These are phyloP conservation scores for Theretra japonica DNA, from an alignment of 2,888 invertebrate genomes.

Conservation along the genomic window DNA sequence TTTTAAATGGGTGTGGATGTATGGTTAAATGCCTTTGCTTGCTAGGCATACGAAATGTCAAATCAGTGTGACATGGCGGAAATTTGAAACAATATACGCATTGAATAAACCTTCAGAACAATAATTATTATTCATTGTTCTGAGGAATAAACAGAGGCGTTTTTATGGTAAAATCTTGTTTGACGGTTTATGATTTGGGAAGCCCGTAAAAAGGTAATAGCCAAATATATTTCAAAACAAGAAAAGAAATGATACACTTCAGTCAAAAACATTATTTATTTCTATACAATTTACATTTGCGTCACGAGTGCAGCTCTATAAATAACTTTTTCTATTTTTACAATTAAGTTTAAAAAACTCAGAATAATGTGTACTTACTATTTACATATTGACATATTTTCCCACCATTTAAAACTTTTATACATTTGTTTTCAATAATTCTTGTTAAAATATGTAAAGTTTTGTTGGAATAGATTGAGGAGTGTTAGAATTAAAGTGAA, in stretches of 20 bases:
- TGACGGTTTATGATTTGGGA: neutral
- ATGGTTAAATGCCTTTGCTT: neutral
- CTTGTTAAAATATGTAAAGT: slow-evolving; percentile 30
- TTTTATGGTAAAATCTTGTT: neutral
- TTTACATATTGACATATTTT: slow-evolving; percentile 61
- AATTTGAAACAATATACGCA: neutral
- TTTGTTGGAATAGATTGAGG: slow-evolving; percentile 29
- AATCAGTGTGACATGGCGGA: neutral
- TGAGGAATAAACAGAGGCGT: too few species aligned
- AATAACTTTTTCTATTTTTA: slow-evolving; percentile 51
- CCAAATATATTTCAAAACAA: neutral
- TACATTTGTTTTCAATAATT: slow-evolving; percentile 31
- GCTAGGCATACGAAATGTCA: neutral
- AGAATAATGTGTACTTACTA: slow-evolving; percentile 50
- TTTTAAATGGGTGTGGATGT: neutral
- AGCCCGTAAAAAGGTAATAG: neutral
- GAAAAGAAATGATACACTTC: slow-evolving; percentile 53
- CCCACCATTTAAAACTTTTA: slow-evolving; percentile 40
- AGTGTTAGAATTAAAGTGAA: slow-evolving; percentile 29
- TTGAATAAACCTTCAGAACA: too few species aligned
- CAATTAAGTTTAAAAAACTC: slow-evolving; percentile 43
- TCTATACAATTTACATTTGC: slow-evolving; percentile 78
- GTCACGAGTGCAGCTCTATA: slow-evolving; percentile 69
- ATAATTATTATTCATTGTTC: too few species aligned
- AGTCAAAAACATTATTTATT: slow-evolving; percentile 77